Conservation (phyloP, 2,113 vertebrate species). For the Glaucidium brasilianum region DNA sequence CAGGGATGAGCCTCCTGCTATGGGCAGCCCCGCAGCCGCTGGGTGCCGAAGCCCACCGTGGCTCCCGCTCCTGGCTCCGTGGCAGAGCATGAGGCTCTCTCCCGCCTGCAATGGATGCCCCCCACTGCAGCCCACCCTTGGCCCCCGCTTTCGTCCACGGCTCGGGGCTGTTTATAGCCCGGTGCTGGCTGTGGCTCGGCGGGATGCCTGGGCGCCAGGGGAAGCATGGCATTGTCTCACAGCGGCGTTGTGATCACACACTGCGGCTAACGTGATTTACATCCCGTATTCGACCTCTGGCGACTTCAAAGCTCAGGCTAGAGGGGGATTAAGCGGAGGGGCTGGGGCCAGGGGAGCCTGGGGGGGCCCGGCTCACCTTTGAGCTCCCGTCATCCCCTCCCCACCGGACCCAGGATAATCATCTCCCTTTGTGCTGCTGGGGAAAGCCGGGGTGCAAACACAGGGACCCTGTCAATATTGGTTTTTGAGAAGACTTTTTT, state of each 20-base stretch:
- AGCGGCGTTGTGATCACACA: neutral
- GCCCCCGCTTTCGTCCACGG: neutral
- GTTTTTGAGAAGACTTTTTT: constrained; percentile 57
- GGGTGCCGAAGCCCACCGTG: rapidly evolving
- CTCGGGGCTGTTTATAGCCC: neutral
- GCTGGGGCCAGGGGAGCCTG: neutral
- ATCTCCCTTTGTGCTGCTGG: neutral
- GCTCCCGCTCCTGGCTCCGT: neutral
- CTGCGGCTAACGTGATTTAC: constrained; percentile 17
- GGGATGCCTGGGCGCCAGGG: neutral
- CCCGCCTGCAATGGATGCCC: rapidly evolving
- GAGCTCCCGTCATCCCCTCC: neutral
- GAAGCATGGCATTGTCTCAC: constrained; percentile 1
- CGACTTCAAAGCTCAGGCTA: constrained; percentile 31
- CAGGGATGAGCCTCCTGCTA: neutral
- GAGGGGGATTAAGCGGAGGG: constrained; percentile 11
- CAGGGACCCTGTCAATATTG: constrained; percentile 1
- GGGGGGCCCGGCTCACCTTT: neutral
- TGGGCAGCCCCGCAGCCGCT: neutral
- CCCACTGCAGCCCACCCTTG: neutral
- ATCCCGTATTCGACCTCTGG: constrained; percentile 38
- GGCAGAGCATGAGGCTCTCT: neutral
- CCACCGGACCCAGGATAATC: neutral
- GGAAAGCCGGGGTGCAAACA: constrained; percentile 31
- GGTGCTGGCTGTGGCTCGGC: rapidly evolving